Conservation (phyloP, 1,140 invertebrate genomes). For the Aphaenogaster rudis region DNA sequence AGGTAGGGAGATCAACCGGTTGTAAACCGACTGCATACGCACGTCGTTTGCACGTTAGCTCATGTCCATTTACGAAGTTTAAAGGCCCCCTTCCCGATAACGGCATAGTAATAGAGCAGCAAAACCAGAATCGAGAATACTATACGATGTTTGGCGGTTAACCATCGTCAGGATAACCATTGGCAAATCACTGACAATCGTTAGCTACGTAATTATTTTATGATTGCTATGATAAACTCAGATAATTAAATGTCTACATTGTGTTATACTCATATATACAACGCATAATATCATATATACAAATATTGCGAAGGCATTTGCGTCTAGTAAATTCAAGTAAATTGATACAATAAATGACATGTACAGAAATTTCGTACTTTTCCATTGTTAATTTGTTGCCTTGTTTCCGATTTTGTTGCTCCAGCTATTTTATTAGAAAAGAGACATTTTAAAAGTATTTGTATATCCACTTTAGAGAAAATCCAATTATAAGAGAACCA, state of each 20-base stretch:
- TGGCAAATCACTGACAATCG: neutral
- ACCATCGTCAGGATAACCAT: constrained; percentile 8
- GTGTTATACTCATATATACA: neutral
- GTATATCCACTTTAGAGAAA: neutral
- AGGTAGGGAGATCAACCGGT: constrained; percentile 52
- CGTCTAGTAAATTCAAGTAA: neutral
- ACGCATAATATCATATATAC: neutral
- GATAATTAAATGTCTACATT: neutral
- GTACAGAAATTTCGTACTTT: neutral
- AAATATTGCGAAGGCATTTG: neutral
- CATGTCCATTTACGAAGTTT: constrained; percentile 52
- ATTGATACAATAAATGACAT: neutral
- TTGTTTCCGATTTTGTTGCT: neutral
- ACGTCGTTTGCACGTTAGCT: constrained; percentile 51
- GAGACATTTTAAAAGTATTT: neutral
- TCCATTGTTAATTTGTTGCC: neutral
- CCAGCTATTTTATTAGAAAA: neutral
- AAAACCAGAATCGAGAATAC: constrained; percentile 41
- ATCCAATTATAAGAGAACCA: neutral
- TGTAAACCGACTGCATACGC: constrained; percentile 65
- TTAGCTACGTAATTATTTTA: neutral
- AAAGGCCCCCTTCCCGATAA: constrained; percentile 47
- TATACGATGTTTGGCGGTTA: constrained; percentile 13
- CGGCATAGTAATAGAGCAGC: constrained; percentile 34
- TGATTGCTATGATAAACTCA: neutral